A percentile compares a stretch with the other conserved stretches of the same genome.
phyloP scores from a whole-genome alignment of 2,888 invertebrate species.

The Microplitis deprimator region DNA sequence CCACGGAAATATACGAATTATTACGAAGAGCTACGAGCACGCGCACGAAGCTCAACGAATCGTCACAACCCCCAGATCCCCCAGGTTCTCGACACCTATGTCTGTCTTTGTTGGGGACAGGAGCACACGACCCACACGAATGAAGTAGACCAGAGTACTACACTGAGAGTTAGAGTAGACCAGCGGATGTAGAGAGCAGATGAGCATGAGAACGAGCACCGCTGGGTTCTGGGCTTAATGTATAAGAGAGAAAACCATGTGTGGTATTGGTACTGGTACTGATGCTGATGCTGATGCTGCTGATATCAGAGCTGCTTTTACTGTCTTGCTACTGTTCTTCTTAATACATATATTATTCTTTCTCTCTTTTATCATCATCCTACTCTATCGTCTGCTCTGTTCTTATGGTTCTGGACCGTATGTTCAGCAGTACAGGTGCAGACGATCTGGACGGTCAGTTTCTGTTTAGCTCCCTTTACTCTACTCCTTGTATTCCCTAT shows the following conservation, averaged over 20 bases:
- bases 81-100: slow-evolving; percentile 27
- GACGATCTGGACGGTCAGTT: neutral
- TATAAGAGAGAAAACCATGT: neutral
- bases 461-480: neutral
- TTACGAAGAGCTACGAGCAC: slow-evolving; percentile 56
- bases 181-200: neutral
- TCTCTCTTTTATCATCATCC: slow-evolving; percentile 10
- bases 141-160: neutral
- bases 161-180: neutral
- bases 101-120: slow-evolving; percentile 11
- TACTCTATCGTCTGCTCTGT: neutral
- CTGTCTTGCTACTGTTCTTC: slow-evolving; percentile 29
- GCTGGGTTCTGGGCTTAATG: neutral
- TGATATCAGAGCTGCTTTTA: slow-evolving; percentile 18
- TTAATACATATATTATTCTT: neutral
- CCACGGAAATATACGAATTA: slow-evolving; percentile 63
- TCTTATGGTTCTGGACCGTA: neutral
- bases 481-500: neutral
- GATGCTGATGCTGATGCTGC: slow-evolving; percentile 27
- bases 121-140: neutral
- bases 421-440: neutral
- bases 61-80: slow-evolving; percentile 40
- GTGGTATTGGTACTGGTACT: slow-evolving; percentile 7
- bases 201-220: neutral
- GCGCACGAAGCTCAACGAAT: slow-evolving; percentile 46